Conservation (phyloP, 2,888 invertebrate species). For the Leucophenga montana region DNA sequence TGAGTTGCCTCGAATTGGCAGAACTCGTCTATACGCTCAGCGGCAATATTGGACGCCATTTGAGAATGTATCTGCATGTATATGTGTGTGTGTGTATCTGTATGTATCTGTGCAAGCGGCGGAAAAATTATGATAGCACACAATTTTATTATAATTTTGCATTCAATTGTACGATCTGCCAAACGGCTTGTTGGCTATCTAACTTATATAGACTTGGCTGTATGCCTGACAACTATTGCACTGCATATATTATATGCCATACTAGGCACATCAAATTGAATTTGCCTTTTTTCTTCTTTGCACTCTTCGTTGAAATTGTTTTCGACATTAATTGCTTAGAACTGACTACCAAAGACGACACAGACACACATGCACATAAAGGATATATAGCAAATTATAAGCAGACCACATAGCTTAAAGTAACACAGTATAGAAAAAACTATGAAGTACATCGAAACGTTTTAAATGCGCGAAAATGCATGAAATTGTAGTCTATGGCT, state of each 20-base stretch:
- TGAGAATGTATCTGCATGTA: not conserved
- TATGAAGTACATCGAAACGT: too few relatives aligned
- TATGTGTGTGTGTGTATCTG: not conserved
- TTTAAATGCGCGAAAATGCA: too few relatives aligned
- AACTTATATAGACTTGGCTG: not conserved
- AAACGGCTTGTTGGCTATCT: not conserved
- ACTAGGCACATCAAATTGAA: conserved; percentile 53
- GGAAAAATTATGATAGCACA: conserved; percentile 56
- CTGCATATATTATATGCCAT: conserved; percentile 30
- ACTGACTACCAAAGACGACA: not conserved
- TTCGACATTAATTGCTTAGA: not conserved
- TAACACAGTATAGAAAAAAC: too few relatives aligned
- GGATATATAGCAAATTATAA: too few relatives aligned
- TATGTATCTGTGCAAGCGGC: conserved; percentile 51
- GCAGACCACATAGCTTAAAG: too few relatives aligned
- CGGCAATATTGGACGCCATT: not conserved
- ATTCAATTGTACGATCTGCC: conserved; percentile 27
- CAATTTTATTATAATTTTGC: conserved; percentile 38
- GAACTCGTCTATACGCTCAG: too few relatives aligned
- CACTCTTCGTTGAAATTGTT: conserved; percentile 46
- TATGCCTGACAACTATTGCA: not conserved
- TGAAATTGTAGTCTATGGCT: too few relatives aligned
- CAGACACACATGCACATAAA: not conserved
- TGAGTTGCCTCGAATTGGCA: not conserved
- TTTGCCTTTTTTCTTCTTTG: conserved; percentile 52